phyloP scores from a whole-genome alignment of 2,797 vertebrate species.

The Peromyscus eremicus region DNA sequence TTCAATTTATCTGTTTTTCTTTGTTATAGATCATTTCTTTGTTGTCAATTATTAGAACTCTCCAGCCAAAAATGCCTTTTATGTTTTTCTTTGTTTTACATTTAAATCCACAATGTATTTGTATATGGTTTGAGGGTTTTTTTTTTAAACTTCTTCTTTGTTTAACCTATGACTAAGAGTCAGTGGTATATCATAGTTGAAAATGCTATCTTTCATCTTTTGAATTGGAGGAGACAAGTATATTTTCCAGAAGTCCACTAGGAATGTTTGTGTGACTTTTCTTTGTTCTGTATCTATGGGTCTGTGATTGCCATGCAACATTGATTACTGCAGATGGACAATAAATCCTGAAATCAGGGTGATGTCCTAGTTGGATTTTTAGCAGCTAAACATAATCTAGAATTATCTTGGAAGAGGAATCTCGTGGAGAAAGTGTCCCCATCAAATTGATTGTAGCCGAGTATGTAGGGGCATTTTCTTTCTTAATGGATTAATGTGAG shows the following conservation, averaged over 20 bases:
- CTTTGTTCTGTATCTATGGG: neutral
- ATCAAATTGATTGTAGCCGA: neutral
- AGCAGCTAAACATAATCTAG: neutral
- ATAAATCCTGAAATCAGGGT: neutral
- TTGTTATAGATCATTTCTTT: neutral
- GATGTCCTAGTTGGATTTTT: neutral
- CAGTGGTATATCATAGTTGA: neutral
- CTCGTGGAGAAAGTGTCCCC: neutral
- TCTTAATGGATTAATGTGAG: neutral
- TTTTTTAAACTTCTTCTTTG: neutral
- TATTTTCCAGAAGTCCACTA: neutral
- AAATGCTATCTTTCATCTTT: neutral
- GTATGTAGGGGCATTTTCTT: neutral
- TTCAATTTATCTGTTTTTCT: neutral
- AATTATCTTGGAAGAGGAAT: neutral
- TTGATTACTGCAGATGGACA: neutral
- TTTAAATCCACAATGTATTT: neutral
- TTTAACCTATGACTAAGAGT: neutral
- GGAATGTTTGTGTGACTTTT: neutral
- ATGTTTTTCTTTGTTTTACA: neutral
- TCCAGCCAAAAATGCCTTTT: neutral
- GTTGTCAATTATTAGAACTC: neutral
- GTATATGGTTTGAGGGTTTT: neutral
- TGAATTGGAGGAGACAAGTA: neutral
- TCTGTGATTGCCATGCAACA: neutral